A percentile compares a stretch with the other conserved stretches of the same genome.
These are phyloP conservation scores for Microhierax caerulescens DNA, from an alignment of 2,797 vertebrate genomes.

Conservation along the genomic window DNA sequence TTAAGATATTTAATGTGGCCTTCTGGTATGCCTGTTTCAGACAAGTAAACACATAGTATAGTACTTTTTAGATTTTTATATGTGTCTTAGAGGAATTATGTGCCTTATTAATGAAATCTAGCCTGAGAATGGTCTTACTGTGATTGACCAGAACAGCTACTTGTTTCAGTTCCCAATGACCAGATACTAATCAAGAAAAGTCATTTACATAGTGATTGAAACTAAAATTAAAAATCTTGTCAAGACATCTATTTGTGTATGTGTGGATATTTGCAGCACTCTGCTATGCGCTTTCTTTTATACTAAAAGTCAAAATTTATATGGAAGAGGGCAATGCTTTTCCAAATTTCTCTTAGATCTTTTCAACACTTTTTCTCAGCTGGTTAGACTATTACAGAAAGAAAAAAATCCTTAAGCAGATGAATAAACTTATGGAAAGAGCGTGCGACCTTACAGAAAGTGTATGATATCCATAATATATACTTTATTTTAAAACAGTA, in stretches of 20 bases:
- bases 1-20: not conserved
- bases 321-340: not conserved
- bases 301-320: not conserved
- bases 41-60: not conserved
- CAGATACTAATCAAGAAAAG: not conserved
- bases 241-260: not conserved
- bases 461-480: not conserved
- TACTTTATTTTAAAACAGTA: not conserved
- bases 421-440: not conserved
- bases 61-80: not conserved
- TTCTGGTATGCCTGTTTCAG: not conserved
- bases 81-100: not conserved
- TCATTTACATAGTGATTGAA: not conserved
- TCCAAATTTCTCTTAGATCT: not conserved
- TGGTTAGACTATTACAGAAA: not conserved
- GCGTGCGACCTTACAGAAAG: not conserved
- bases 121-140: not conserved
- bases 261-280: not conserved
- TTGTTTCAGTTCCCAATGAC: not conserved
- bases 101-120: not conserved
- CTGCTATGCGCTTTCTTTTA: not conserved
- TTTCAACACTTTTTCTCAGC: not conserved
- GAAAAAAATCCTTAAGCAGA: not conserved
- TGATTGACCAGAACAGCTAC: not conserved
- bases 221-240: not conserved